Evolutionary conservation across 2,888 invertebrate species (phyloP), one percentile per base, ranked within the genome.

Genomic region (Ellobium chinense): DNA sequence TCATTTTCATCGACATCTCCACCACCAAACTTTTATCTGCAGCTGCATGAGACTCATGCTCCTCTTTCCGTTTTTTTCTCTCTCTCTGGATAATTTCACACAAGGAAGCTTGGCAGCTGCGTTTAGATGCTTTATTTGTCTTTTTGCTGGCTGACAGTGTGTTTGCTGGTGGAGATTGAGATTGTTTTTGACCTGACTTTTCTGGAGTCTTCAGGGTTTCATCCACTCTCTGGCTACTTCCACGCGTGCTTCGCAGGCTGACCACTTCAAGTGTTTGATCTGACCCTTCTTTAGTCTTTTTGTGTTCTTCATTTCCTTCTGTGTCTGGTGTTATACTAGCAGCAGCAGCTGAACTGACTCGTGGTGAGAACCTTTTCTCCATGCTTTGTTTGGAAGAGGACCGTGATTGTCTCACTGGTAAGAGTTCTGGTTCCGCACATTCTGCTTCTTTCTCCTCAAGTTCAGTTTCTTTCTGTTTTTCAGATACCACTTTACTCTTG

Each of bases 1-100:
- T 81, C 46, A 68, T 83, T 24, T 80, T 73, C 27, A 77, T 39
- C 37, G 24, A 39, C 24, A 2, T 31, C 14, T 58, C 69, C 27
- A 2, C 34, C 3, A 3, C 18, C n/a, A 34, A 29, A 9, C 5
- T 66, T 24, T 18, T 39, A 14, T 63, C 62, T 27, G 9, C 5
- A 34, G 39, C 56, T n/a, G n/a, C n/a, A n/a, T n/a, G n/a, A n/a
- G n/a, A n/a, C 29, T 58, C 78, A 31, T 76, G 76, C 2, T 39
- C 76, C 27, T 63, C 70, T 29, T 24, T 65, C 39, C 76, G 62
- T 31, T 81, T 66, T 68, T 81, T 81, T 58, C 77, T 39, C 21
- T 56, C 65, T 36, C 56, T 29, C 31, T 75, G 63, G 39, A 78
- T n/a, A 62, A 68, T 37, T 18, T 69, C 69, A 62, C 69, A 37